Evolutionary conservation across 1,140 invertebrate genomes (phyloP).

Genomic region (Orussus abietinus): DNA sequence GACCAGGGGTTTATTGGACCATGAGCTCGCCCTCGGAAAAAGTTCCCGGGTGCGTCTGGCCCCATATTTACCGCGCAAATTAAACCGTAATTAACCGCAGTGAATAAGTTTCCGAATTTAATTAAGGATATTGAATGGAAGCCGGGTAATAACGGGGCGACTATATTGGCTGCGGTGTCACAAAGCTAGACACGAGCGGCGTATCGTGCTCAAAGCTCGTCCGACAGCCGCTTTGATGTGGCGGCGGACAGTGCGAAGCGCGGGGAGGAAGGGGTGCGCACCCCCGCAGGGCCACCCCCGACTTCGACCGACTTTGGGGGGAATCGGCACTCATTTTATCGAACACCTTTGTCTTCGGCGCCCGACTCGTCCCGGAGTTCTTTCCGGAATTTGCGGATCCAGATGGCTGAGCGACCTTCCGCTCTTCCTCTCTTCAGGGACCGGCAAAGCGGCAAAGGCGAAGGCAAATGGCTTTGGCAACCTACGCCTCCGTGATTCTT

Average conservation of each 20-base stretch:
- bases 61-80: conserved; percentile 27
- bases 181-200: conserved; percentile 45
- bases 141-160: conserved; percentile 47
- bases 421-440: background rate
- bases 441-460: no score
- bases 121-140: conserved; percentile 54
- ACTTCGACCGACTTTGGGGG: conserved; percentile 26
- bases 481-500: no score
- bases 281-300: conserved; percentile 34
- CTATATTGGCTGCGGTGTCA: conserved; percentile 52
- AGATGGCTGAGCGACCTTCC: background rate
- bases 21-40: no score
- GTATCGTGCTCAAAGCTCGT: conserved; percentile 49
- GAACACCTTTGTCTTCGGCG: no score
- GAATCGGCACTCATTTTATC: conserved; percentile 5
- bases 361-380: no score
- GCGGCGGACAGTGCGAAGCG: conserved; percentile 48
- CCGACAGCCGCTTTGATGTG: conserved; percentile 51
- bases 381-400: conserved; percentile 4
- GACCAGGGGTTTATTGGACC: no score
- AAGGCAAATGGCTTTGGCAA: no score
- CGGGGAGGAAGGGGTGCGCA: conserved; percentile 33
- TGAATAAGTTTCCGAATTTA: conserved; percentile 55
- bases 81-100: conserved; percentile 53
- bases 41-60: no score